Conservation (phyloP, 2,797 vertebrate species). For the Allobates femoralis region DNA sequence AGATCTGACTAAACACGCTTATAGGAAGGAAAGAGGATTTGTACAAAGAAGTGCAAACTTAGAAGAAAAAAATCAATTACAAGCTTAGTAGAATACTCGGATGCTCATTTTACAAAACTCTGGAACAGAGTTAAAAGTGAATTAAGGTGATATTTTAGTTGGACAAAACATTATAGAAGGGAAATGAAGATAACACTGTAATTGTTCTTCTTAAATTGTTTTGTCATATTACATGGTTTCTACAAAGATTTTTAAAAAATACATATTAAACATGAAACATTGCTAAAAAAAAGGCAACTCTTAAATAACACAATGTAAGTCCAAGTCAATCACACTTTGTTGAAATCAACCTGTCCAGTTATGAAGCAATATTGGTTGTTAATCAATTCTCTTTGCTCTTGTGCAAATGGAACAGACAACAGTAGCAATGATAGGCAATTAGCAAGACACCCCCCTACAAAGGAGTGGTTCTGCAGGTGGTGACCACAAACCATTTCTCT, state of each 20-base stretch:
- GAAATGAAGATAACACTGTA: not conserved
- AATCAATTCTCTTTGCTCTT: no score
- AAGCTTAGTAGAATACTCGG: slow-evolving; percentile 32
- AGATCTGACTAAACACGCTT: slow-evolving; percentile 59
- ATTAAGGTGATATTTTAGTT: slow-evolving; percentile 24
- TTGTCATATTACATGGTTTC: not conserved
- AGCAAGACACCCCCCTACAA: no score
- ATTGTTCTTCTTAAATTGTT: not conserved
- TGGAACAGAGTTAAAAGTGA: not conserved
- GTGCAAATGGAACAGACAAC: no score
- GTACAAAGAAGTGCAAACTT: slow-evolving; percentile 22
- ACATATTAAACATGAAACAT: no score
- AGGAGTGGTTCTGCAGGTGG: no score
- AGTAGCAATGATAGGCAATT: no score
- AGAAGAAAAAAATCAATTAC: slow-evolving; percentile 44
- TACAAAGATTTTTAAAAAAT: not conserved
- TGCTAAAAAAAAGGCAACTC: no score
- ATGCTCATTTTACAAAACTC: slow-evolving; percentile 29
- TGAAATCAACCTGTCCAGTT: no score
- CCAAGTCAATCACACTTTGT: no score
- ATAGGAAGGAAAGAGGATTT: slow-evolving; percentile 52
- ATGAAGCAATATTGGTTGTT: no score
- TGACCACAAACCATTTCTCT: no score
- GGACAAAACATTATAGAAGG: not conserved
- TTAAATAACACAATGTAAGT: no score